phyloP scores from a whole-genome alignment of 2,113 vertebrate genomes.

The Platysteira castanea region DNA sequence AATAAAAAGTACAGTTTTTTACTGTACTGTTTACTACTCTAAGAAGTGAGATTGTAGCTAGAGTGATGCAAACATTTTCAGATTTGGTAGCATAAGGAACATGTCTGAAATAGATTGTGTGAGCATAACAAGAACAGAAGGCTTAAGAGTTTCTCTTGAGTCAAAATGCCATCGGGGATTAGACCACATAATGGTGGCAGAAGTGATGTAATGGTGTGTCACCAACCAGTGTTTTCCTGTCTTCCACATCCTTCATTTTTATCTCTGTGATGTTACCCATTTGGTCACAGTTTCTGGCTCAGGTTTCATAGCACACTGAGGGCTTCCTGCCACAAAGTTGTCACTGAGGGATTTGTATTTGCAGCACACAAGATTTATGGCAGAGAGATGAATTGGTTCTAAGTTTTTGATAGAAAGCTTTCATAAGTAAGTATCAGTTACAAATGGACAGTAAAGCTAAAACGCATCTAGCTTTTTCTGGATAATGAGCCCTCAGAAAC shows the following conservation, averaged over 20 bases:
- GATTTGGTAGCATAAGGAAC: neutral
- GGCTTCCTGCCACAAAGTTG: neutral
- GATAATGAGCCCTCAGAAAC: neutral
- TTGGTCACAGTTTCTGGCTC: neutral
- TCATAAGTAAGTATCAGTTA: neutral
- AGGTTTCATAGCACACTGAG: neutral
- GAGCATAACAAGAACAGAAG: neutral
- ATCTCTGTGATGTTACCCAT: neutral
- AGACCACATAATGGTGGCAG: neutral
- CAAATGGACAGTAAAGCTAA: neutral
- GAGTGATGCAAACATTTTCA: neutral
- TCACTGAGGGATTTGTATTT: neutral
- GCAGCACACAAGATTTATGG: neutral
- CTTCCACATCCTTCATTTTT: neutral
- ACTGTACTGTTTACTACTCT: neutral
- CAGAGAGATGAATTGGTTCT: neutral
- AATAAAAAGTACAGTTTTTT: neutral
- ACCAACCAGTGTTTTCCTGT: neutral
- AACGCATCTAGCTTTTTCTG: neutral
- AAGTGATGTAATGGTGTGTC: neutral
- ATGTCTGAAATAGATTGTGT: neutral
- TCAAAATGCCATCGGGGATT: neutral
- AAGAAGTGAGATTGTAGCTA: neutral
- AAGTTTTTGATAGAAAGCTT: neutral
- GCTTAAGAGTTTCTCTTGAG: neutral